These are phyloP conservation scores for Capreolus pygargus DNA, from an alignment of 2,113 vertebrate species.

Conservation along the genomic window DNA sequence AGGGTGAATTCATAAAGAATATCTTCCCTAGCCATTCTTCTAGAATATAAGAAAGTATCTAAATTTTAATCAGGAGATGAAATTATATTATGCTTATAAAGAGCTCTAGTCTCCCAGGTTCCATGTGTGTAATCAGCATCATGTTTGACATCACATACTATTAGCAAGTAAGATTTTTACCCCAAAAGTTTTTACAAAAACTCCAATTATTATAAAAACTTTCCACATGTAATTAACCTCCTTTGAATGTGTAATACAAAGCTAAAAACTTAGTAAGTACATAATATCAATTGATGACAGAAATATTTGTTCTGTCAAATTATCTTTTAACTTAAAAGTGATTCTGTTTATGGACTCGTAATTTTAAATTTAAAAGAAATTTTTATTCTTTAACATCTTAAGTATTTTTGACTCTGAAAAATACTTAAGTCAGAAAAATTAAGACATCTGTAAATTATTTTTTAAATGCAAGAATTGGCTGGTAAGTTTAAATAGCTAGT, in stretches of 20 bases:
- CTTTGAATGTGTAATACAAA: background rate
- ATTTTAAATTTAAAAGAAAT: slow-evolving; percentile 25
- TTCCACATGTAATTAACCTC: slow-evolving; percentile 2
- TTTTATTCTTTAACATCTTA: background rate
- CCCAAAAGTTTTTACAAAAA: slow-evolving; percentile 31
- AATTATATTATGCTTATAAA: slow-evolving; percentile 57
- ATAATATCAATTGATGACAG: background rate
- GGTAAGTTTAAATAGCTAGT: background rate
- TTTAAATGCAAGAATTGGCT: slow-evolving; percentile 7
- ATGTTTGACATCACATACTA: slow-evolving; percentile 45
- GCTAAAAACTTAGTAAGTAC: background rate
- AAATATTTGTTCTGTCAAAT: slow-evolving; percentile 32
- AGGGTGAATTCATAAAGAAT: slow-evolving; percentile 9
- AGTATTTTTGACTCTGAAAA: slow-evolving; percentile 49
- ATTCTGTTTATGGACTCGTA: background rate
- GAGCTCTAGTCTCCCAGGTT: slow-evolving; percentile 4
- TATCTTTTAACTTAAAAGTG: slow-evolving; percentile 27
- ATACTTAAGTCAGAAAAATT: slow-evolving; percentile 15
- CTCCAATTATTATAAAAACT: slow-evolving; percentile 6
- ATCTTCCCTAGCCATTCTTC: background rate
- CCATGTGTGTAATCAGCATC: slow-evolving; percentile 29
- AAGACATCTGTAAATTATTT: background rate
- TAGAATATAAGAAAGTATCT: slow-evolving; percentile 23
- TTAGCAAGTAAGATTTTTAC: slow-evolving; percentile 15
- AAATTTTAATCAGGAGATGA: slow-evolving; percentile 52